A percentile compares a stretch with the other conserved stretches of the same genome.
phyloP scores from a whole-genome alignment of 1,140 invertebrate species.

The Periplaneta americana region DNA sequence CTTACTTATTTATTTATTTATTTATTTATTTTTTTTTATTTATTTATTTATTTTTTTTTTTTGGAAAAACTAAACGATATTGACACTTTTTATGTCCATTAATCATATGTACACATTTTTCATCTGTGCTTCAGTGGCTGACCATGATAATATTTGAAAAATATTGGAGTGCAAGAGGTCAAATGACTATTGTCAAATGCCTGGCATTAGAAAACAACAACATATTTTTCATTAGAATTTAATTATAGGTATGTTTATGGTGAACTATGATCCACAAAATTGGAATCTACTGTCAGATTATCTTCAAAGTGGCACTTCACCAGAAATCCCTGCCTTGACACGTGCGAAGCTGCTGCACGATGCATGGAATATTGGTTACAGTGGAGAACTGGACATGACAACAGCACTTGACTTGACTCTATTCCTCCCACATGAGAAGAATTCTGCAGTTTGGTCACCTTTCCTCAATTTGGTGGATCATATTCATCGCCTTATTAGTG shows the following conservation, averaged over 20 bases:
- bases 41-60: too few relatives aligned
- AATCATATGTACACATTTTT: too few relatives aligned
- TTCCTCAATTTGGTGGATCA: conserved; percentile 74
- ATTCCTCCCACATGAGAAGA: conserved; percentile 61
- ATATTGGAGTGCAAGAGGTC: too few relatives aligned
- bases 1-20: too few relatives aligned
- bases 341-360: conserved; percentile 70
- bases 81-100: too few relatives aligned
- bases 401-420: conserved; percentile 70
- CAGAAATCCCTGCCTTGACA: background rate
- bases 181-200: too few relatives aligned
- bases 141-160: too few relatives aligned
- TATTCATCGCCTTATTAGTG: conserved; percentile 62
- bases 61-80: too few relatives aligned
- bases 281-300: conserved; percentile 67
- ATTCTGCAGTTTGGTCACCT: conserved; percentile 69
- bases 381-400: conserved; percentile 63
- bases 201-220: too few relatives aligned
- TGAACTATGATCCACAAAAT: conserved; percentile 74
- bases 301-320: conserved; percentile 39
- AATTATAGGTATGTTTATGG: conserved; percentile 65
- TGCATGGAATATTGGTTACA: conserved; percentile 70
- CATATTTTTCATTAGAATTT: too few relatives aligned
- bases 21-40: too few relatives aligned
- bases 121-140: too few relatives aligned